Evolutionary conservation across 2,113 vertebrate genomes (phyloP), one percentile per base, ranked within the genome.

Genomic region (Gymnogyps californianus): DNA sequence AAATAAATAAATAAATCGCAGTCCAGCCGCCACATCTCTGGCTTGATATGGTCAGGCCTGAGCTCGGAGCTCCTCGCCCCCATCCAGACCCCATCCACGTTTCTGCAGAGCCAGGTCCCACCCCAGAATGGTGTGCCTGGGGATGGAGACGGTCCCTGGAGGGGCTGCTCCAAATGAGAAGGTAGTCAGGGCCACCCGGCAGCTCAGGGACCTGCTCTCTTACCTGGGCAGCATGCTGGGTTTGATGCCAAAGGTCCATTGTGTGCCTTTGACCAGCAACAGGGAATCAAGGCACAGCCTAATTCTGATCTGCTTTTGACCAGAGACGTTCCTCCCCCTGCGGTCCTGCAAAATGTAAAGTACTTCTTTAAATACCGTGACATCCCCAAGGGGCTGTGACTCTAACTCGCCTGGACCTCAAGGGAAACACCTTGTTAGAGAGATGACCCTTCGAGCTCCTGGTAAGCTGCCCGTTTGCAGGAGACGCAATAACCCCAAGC

Each of bases 401-500:
- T n/a, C 2, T 14, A 7, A 79, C n/a, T 93, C 9, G 3, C 42
- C 42, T 47, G 69, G 42, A 79, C 59, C 59, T 31, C 24, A 24
- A 12, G 64, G 54, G 70, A 52, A 58, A 59, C 38, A 14, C 31
- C 25, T 52, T 25, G 24, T n/a, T 51, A 9, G 38, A 67, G 76
- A 61, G 54, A 6, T 10, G 36, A 61, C 42, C 61, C 55, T 87
- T 54, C 1, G 0, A 40, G 38, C 83, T 78, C 75, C 49, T 40
- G 44, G 7, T 7, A 22, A 57, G 51, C 34, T 3, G 10, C 38
- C 31, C 0, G 0, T 71, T n/a, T 61, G 32, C 61, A 91, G 72
- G 26, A 86, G 58, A 16, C 2, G 1, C 16, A 22, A 13, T 26
- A n/a, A 59, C 26, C 85, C 22, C 57, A 14, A 29, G 32, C 24